Percentiles rank a stretch among this genome's conserved stretches.
phyloP scores from a whole-genome alignment of 1,140 invertebrate genomes.

The Zaprionus kolodkinae region DNA sequence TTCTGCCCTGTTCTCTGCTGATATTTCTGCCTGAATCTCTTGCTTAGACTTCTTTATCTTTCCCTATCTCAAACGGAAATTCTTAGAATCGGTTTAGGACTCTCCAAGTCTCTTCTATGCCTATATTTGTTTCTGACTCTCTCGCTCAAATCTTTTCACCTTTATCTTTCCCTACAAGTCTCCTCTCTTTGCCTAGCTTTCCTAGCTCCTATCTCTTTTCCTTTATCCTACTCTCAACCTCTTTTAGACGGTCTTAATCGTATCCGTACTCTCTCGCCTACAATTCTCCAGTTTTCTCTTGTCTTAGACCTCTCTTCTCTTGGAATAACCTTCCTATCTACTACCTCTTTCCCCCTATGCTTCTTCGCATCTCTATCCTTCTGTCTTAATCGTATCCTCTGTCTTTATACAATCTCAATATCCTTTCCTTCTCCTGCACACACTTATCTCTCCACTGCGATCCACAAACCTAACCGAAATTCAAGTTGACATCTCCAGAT shows the following conservation, averaged over 20 bases:
- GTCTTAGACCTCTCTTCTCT: background rate
- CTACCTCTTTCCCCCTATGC: background rate
- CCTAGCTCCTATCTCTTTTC: no score
- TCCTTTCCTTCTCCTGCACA: background rate
- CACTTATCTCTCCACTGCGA: background rate
- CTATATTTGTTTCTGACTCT: no score
- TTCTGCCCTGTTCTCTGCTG: background rate
- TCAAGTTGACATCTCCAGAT: background rate
- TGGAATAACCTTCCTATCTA: background rate
- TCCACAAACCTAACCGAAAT: background rate
- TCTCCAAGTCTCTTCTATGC: no score
- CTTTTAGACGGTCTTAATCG: no score
- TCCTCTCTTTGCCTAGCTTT: no score
- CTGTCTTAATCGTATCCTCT: background rate
- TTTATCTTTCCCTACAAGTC: background rate
- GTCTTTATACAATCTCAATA: background rate
- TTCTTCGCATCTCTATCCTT: background rate
- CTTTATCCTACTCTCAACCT: no score
- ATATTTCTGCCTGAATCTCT: background rate
- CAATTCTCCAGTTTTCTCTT: background rate
- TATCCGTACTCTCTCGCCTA: no score
- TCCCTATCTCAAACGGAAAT: background rate
- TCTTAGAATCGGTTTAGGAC: no score
- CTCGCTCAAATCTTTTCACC: no score
- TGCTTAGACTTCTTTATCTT: accelerated